A percentile compares a stretch with the other conserved stretches of the same genome.
phyloP scores from a whole-genome alignment of 1,140 invertebrate species.

The Agrypnia vestita region DNA sequence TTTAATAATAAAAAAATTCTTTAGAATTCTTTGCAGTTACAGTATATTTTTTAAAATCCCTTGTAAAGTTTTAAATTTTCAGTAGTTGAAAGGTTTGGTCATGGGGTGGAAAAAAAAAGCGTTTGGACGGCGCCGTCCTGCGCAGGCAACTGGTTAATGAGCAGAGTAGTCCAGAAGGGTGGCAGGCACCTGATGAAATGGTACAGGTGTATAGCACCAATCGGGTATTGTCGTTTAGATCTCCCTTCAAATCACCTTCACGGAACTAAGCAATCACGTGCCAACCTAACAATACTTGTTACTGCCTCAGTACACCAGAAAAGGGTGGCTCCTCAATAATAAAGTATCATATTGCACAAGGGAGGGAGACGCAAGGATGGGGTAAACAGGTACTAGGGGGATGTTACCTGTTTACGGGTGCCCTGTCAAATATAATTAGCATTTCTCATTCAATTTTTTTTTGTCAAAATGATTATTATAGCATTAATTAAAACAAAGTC shows the following conservation, averaged over 20 bases:
- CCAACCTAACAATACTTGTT: slow-evolving; percentile 7
- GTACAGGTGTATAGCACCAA: slow-evolving; percentile 25
- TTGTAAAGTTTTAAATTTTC: too few relatives aligned
- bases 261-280: slow-evolving; percentile 3
- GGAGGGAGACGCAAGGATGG: background rate
- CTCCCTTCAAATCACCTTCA: background rate
- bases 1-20: too few relatives aligned
- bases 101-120: too few relatives aligned
- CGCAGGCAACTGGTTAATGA: too few relatives aligned
- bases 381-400: slow-evolving; percentile 6
- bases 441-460: background rate
- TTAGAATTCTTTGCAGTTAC: too few relatives aligned
- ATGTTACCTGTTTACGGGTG: background rate
- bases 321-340: slow-evolving; percentile 11
- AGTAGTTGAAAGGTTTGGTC: too few relatives aligned
- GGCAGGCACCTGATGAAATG: slow-evolving; percentile 10
- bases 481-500: too few relatives aligned
- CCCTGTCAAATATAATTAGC: slow-evolving; percentile 13
- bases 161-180: background rate
- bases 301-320: slow-evolving; percentile 15
- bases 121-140: too few relatives aligned
- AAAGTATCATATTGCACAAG: slow-evolving; percentile 31
- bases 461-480: too few relatives aligned
- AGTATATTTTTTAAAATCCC: too few relatives aligned
- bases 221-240: background rate